Evolutionary conservation across 2,113 vertebrate species (phyloP), one percentile per base, ranked within the genome.

Genomic region (Mesitornis unicolor): DNA sequence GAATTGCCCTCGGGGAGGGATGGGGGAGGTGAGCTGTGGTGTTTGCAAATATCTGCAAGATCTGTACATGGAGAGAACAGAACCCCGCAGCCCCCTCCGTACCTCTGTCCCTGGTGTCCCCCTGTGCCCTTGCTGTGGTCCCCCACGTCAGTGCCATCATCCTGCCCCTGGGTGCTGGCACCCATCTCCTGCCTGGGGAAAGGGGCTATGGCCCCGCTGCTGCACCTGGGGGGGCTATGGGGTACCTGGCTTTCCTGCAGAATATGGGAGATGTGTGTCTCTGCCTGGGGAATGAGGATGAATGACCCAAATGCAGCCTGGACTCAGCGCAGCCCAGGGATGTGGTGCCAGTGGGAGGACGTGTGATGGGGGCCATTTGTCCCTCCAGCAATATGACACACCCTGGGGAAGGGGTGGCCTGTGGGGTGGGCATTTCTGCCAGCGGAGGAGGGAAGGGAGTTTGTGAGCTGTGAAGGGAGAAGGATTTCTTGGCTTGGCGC

Each of bases 161-260:
- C 17, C 68, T 45, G 42, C 31, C 74, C 25, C 51, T 2, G 16
- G 48, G 11, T 50, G 48, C 50, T 65, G 64, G n/a, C 33, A 53
- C 24, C 24, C 1, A 0, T 33, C 43, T 87, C 18, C 61, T 63
- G 48, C 33, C 38, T 0, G 2, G 38, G 75, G 18, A 14, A 22
- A 69, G n/a, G 56, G 25, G 10, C 18, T 70, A 6, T 13, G 26
- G 26, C 48, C 21, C 22, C 0, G 1, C 42, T 45, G 64, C 36
- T 1, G 4, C 0, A 1, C 40, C n/a, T 48, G 0, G 1, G 63
- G 7, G 68, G 7, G 43, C 14, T 38, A n/a, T 3, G 9, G 50
- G 33, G 20, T 48, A 29, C 22, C 60, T 0, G 0, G 28, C 22
- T 68, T 8, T 25, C 60, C n/a, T 0, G 2, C 16, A 33, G 82